Percentiles rank a stretch among this genome's conserved stretches.
These are phyloP conservation scores for Diachrysia chrysitis DNA, from an alignment of 2,888 invertebrate genomes.

Conservation along the genomic window DNA sequence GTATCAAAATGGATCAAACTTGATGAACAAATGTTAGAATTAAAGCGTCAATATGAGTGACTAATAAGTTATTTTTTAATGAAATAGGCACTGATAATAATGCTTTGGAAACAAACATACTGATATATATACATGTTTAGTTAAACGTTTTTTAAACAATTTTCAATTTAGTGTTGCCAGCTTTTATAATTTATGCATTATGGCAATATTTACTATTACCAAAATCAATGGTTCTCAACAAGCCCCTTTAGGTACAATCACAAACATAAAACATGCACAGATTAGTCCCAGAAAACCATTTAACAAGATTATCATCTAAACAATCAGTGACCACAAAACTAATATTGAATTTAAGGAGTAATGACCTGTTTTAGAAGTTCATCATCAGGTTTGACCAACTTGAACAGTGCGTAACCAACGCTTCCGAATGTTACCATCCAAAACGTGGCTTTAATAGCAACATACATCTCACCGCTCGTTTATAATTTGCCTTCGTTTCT, in stretches of 20 bases:
- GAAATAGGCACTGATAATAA: slow-evolving; percentile 31
- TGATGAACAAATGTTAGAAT: slow-evolving; percentile 62
- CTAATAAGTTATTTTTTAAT: slow-evolving; percentile 10
- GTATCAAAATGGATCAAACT: slow-evolving; percentile 73
- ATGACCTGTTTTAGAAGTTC: slow-evolving; percentile 87
- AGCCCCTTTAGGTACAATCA: slow-evolving; percentile 41
- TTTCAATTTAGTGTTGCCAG: slow-evolving; percentile 4
- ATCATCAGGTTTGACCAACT: slow-evolving; percentile 88
- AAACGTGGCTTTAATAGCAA: slow-evolving; percentile 86
- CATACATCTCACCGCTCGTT: slow-evolving; percentile 82
- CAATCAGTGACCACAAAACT: slow-evolving; percentile 66
- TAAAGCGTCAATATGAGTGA: slow-evolving; percentile 28
- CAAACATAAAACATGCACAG: slow-evolving; percentile 65
- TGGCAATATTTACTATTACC: background rate
- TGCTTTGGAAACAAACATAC: slow-evolving; percentile 14
- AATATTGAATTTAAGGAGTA: slow-evolving; percentile 63
- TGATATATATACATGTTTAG: background rate
- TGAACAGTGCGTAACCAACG: slow-evolving; percentile 90
- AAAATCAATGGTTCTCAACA: slow-evolving; percentile 19
- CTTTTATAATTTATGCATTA: background rate
- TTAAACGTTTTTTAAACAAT: slow-evolving; percentile 5
- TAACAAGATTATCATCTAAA: slow-evolving; percentile 42
- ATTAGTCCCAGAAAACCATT: slow-evolving; percentile 56
- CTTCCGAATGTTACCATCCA: slow-evolving; percentile 90
- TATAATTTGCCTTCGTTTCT: slow-evolving; percentile 85